Evolutionary conservation across 2,888 invertebrate species (phyloP).

Genomic region (Sphaerophoria taeniata): DNA sequence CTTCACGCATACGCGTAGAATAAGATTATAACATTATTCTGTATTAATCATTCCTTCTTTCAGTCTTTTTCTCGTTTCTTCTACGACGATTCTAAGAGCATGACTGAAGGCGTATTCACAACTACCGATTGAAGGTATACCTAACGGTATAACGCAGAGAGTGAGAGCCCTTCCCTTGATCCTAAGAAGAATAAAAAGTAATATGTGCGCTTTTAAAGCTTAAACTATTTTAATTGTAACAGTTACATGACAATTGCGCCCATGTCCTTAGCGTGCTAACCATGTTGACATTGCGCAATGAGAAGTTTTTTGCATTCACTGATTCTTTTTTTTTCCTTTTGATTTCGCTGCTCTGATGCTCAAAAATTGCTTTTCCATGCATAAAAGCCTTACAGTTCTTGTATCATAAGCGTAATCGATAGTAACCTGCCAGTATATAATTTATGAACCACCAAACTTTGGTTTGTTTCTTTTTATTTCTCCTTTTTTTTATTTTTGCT

Average conservation of each 20-base stretch:
- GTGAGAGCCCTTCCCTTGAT: too few relatives aligned
- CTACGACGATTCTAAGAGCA: too few relatives aligned
- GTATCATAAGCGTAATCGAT: not conserved
- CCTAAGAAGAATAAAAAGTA: too few relatives aligned
- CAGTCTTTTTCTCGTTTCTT: too few relatives aligned
- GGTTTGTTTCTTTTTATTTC: not conserved
- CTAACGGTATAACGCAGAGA: too few relatives aligned
- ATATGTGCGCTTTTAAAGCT: too few relatives aligned
- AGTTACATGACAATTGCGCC: not conserved
- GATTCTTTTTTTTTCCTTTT: constrained; percentile 10
- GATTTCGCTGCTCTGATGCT: not conserved
- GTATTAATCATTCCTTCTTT: too few relatives aligned
- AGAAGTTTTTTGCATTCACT: constrained; percentile 20
- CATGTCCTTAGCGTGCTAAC: constrained; percentile 22
- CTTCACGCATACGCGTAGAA: too few relatives aligned
- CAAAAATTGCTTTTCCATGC: constrained; percentile 66
- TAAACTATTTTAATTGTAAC: too few relatives aligned
- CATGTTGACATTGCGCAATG: constrained; percentile 62
- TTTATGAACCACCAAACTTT: constrained; percentile 23
- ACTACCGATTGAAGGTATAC: too few relatives aligned
- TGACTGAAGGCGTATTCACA: too few relatives aligned
- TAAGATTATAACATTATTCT: too few relatives aligned
- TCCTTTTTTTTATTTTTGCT: constrained; percentile 21
- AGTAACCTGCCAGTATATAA: constrained; percentile 24
- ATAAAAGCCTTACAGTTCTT: constrained; percentile 60